Base-by-base conservation (phyloP, 2,888 invertebrate genomes). In the Cataglyphis livida region DNA sequence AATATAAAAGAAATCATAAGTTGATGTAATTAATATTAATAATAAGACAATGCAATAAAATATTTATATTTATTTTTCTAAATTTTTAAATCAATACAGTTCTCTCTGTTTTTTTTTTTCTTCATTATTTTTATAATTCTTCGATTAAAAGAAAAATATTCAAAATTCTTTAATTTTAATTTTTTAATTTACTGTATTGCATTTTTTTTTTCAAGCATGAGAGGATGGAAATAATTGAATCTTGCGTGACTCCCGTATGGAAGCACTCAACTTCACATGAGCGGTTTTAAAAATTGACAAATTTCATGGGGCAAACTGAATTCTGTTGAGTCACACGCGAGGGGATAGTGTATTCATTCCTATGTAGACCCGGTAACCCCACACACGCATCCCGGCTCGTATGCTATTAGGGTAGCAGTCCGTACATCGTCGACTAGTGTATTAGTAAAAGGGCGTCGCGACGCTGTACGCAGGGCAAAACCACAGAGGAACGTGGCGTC, bases 401-500 rank as follows among this genome's bases (percentile, higher is more conserved):
- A 44, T 35, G 78, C 25, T 79, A 79, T 79, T 79, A 79, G 71
- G 41, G 44, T 4, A 41, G 59, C 57, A 44, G 70, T 41, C 57
- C 68, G 68, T 70, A 57, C 41, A 48, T 28, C 61, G 44, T 44
- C 18, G 51, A 35, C 28, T 38, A 41, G 81, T 82, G 57, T 71
- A 82, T 81, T 74, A 82, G 71, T 65, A 71, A 65, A 51, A 73
- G 78, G 59, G 44, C 61, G 44, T 59, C 71, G 68, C 44, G 68
- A 74, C 73, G 73, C 41, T 21, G 25, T 48, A 25, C 66, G 81
- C 75, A 38, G 74, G 71, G 38, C 38, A 57, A 84, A 86, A 84
- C 81, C 82, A 61, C 82, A 70, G 48, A 57, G 79, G 76, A 64
- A 78, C 83, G 83, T 87, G 85, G 85, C 32, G 61, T 32, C 18